Percentiles rank a stretch among this genome's conserved stretches.
phyloP scores from a whole-genome alignment of 2,888 invertebrate species.

The Linnaemya tessellans region DNA sequence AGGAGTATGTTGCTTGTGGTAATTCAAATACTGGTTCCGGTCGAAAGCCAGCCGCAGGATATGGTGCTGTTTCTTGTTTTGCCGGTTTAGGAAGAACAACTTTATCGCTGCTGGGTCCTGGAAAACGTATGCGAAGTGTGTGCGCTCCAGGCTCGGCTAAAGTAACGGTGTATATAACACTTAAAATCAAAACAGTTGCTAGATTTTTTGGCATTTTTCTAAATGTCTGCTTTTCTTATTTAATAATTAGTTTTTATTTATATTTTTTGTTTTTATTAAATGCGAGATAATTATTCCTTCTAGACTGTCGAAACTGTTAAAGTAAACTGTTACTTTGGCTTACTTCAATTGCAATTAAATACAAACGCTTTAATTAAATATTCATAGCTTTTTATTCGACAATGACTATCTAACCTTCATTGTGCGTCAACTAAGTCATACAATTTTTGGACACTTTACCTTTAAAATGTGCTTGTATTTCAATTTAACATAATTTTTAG shows the following conservation, averaged over 20 bases:
- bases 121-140: conserved; percentile 75
- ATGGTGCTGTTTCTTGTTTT: conserved; percentile 75
- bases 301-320: conserved; percentile 41
- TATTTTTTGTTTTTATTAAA: neutral
- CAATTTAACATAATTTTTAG: conserved; percentile 32
- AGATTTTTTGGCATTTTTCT: conserved; percentile 40
- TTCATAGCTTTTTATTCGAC: conserved; percentile 54
- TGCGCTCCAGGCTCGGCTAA: conserved; percentile 54
- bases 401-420: conserved; percentile 59
- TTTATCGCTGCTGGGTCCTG: conserved; percentile 75
- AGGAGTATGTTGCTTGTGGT: conserved; percentile 74
- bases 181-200: conserved; percentile 41
- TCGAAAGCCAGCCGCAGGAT: conserved; percentile 79
- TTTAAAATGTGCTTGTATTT: conserved; percentile 39
- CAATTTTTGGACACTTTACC: conserved; percentile 65
- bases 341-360: conserved; percentile 60
- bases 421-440: conserved; percentile 57
- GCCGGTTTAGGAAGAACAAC: conserved; percentile 41
- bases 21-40: conserved; percentile 79
- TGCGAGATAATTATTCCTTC: conserved; percentile 17
- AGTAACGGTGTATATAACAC: conserved; percentile 13
- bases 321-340: conserved; percentile 56
- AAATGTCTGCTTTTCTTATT: neutral
- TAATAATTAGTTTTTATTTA: neutral
- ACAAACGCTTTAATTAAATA: conserved; percentile 64